Base-by-base conservation (phyloP, 2,888 invertebrate species). In the Himalopsyche tibetana region DNA sequence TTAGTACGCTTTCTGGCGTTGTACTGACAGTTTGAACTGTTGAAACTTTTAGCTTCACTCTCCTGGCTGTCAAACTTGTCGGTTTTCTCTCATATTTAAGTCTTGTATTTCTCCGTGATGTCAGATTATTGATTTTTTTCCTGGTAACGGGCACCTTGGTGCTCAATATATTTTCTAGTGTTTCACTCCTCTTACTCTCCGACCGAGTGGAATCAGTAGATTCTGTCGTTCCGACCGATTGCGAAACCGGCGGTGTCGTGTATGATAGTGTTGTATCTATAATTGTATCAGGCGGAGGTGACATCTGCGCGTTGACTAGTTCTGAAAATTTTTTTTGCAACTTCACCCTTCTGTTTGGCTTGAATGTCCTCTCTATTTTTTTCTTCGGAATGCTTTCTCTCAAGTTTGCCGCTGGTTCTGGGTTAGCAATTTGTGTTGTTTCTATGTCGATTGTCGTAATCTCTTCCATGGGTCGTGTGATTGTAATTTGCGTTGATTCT, bases 241-340 rank as follows among this genome's bases (percentile, higher is more conserved):
- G 82, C 5, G 84, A 51, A 4, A 89, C 89, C 0, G 89, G 90
- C 19, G 90, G 89, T 42, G 90, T 87, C 28, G 90, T 89, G 17
- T 90, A 89, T n/a, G 89, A 89, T 12, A 90, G 89, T 4, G 90
- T 90, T 5, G 89, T 89, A 40, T 38, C 83, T 9, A 56, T 28
- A 38, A 89, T 87, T 55, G 89, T 88, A 88, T 88, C 87, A 80
- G 91, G 63, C 28, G 63, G 63, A 84, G 91, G 90, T 84, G 91
- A 91, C 83, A 91, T 86, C 89, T 92, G 92, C 51, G 91, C 90
- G 88, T 90, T 91, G 82, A 91, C 90, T 6, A 91, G 90, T 87
- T 90, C 89, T 82, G 89, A 90, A 89, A 85, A 88, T 81, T 88
- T 89, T 83, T 88, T 86, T 19, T 85, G 84, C 79, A 86, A 83